These are phyloP conservation scores for Mus spretus DNA, from an alignment of 2,797 vertebrate species.

Conservation along the genomic window DNA sequence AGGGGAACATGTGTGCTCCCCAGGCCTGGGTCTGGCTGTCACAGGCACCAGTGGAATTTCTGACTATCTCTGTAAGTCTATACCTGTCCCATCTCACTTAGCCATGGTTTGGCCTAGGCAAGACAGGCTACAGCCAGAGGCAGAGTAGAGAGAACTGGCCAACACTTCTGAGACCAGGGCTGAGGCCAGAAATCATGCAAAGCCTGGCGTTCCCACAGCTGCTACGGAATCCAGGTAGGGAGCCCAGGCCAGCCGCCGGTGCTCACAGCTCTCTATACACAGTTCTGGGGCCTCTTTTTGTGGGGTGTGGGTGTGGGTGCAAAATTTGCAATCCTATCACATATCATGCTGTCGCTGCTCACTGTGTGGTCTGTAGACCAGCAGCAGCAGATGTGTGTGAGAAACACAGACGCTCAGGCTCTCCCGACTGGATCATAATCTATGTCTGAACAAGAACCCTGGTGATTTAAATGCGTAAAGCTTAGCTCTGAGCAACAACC, in stretches of 20 bases:
- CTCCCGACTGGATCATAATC: not conserved
- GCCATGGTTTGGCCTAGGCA: not conserved
- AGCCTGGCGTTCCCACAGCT: not conserved
- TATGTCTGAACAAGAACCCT: not conserved
- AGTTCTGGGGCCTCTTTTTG: not conserved
- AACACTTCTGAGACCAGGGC: not conserved
- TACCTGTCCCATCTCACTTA: slow-evolving; percentile 66
- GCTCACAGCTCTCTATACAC: not conserved
- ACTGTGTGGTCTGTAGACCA: not conserved
- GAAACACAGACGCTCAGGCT: not conserved
- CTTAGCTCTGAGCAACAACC: not conserved
- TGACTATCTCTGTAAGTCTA: not conserved
- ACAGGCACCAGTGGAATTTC: not conserved
- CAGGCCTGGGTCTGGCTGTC: slow-evolving; percentile 19
- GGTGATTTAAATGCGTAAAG: not conserved
- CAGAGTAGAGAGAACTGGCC: slow-evolving; percentile 40
- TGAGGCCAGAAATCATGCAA: not conserved
- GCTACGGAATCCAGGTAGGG: not conserved
- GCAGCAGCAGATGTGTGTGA: not conserved
- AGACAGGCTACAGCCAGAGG: slow-evolving; percentile 1
- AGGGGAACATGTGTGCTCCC: not conserved
- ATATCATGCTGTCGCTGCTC: not conserved
- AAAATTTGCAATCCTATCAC: not conserved
- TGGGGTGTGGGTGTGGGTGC: not conserved
- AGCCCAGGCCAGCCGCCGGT: not conserved